Conservation (phyloP, 1,140 invertebrate genomes). For the Drosophila mauritiana region DNA sequence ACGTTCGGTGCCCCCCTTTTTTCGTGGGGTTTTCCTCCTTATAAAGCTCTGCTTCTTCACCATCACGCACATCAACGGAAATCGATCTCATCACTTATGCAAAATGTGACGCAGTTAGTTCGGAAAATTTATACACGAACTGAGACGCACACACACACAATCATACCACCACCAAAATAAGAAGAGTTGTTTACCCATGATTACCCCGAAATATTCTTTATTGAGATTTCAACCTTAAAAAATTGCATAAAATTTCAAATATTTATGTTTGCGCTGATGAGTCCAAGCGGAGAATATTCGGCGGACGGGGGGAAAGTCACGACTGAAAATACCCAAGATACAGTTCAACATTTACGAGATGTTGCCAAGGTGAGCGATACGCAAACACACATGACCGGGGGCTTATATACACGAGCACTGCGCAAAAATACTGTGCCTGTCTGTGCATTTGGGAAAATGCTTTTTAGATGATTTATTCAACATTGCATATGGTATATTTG, state of each 20-base stretch:
- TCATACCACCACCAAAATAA: no score
- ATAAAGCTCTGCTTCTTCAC: background rate
- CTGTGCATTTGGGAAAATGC: background rate
- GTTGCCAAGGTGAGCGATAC: conserved; percentile 44
- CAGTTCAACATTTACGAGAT: conserved; percentile 53
- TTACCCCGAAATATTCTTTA: conserved; percentile 26
- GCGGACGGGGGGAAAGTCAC: conserved; percentile 14
- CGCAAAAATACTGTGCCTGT: conserved; percentile 1
- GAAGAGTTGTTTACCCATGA: conserved; percentile 25
- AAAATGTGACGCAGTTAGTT: conserved; percentile 82
- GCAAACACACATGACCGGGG: conserved; percentile 7
- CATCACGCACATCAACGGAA: conserved; percentile 75
- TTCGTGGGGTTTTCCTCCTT: background rate
- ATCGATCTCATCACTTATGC: conserved; percentile 83
- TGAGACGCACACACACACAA: background rate
- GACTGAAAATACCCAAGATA: conserved; percentile 54
- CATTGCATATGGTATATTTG: no score
- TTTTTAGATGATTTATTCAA: background rate
- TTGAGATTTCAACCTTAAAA: conserved; percentile 51
- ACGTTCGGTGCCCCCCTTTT: conserved; percentile 12
- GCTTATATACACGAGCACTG: background rate
- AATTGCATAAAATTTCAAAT: conserved; percentile 55
- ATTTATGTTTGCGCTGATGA: conserved; percentile 54
- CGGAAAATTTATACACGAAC: conserved; percentile 65
- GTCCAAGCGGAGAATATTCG: conserved; percentile 5